Evolutionary conservation across 2,113 vertebrate genomes (phyloP), one percentile per base, ranked within the genome.

Genomic region (Leptosomus discolor): DNA sequence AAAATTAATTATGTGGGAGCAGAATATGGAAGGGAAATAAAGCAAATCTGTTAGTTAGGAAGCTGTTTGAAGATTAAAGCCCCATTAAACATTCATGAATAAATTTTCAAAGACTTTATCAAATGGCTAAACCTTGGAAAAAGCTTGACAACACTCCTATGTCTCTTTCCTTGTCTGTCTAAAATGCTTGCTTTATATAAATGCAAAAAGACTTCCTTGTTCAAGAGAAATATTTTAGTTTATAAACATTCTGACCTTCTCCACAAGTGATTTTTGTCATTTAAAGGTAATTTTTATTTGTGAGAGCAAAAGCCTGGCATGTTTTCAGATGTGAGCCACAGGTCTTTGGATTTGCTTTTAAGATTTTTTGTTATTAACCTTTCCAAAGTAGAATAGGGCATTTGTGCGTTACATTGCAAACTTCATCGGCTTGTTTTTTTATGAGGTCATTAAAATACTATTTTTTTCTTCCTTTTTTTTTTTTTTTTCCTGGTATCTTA

Each of bases 71-170:
- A 96, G 88, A 97, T 97, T 94, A 96, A 94, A 96, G 85, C 81
- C 63, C 65, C 69, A 97, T 97, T 96, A 97, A 97, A 92, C 69
- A 57, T 58, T 95, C 69, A 94, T 96, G 19, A 98, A 96, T 98
- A 96, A 85, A 95, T 97, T 94, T 95, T 93, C 92, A 80, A 97
- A 96, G 69, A 46, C 45, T 96, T 97, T 97, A 94, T 96, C 95
- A 90, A 88, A 84, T 87, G 84, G 57, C 85, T 79, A 75, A 91
- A 83, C 73, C 64, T 79, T 92, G 60, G 82, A 93, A 97, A 96
- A 95, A 86, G 23, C 56, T 86, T 80, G 76, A 73, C 60, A 90
- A 54, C 50, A 82, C 46, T 80, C 21, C 15, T 75, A 3, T 70
- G 39, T 57, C 53, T 96, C 64, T 90, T 96, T 94, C 69, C 63